Base-by-base conservation (phyloP, 2,113 vertebrate species). In the Lepisosteus osseus region DNA sequence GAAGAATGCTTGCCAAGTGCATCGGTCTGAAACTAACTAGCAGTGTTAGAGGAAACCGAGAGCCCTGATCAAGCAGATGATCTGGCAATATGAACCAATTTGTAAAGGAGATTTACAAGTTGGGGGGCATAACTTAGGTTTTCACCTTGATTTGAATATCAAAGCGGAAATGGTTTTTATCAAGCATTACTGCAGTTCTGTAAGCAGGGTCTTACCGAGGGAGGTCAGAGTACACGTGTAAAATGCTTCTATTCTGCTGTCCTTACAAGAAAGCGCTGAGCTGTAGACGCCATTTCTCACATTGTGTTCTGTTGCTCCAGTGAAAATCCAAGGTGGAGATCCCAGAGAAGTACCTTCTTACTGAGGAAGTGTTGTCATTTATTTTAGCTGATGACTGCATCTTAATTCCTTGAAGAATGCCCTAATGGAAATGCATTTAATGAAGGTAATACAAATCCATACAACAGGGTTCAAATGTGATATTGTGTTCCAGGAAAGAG, bases 21-120 rank as follows among this genome's bases (percentile, higher is more conserved):
- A 61, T 6, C 7, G 54, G 40, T 43, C 68, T 43, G 68, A 43
- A 69, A 54, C 54, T 69, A 59, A 69, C 68, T 56, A 70, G 68
- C 68, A 42, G 55, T 6, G 55, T 15, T 67, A 44, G 41, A 51
- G 51, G 17, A 40, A 64, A 68, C 8, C 17, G 51, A 68, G 47
- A 29, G 51, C 66, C 66, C 51, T 4, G 66, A 68, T 40, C 54
- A 68, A 68, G 51, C 66, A 68, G 55, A 70, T 70, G 42, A 59
- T 41, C 41, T 59, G 56, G 68, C 55, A 59, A 45, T 61, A 42
- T 70, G 29, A 43, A 70, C 54, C 68, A 7, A 70, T 59, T 44
- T 59, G 68, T 59, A 68, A 68, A 54, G n/a, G 66, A 54, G 66
- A 68, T 68, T 68, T 54, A 68, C 47, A 54, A 54, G 54, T 54